phyloP scores from a whole-genome alignment of 2,113 vertebrate genomes.

The Porphyrio hochstetteri region DNA sequence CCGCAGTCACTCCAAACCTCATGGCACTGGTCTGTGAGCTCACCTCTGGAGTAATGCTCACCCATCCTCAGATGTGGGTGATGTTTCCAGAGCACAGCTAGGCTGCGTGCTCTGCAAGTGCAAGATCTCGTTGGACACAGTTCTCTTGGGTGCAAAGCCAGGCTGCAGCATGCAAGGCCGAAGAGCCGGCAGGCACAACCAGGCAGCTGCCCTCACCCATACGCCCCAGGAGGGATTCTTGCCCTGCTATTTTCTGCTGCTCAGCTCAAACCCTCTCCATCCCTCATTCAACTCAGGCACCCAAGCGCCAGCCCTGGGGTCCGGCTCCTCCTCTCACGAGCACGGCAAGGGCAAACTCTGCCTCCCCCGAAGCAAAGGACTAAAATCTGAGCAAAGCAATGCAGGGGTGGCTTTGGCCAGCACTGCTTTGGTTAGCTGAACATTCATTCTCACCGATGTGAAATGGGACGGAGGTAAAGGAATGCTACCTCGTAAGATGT shows the following conservation, averaged over 20 bases:
- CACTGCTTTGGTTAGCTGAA: not conserved
- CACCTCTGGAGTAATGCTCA: fast-evolving
- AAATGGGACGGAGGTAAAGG: not conserved
- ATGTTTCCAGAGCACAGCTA: not conserved
- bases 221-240: not conserved
- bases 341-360: not conserved
- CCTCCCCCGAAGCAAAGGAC: not conserved
- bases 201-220: not conserved
- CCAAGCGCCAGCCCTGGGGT: not conserved
- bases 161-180: not conserved
- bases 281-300: not conserved
- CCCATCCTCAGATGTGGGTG: fast-evolving
- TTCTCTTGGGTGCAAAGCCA: not conserved
- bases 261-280: not conserved
- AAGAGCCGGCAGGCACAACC: not conserved
- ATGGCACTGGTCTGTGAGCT: fast-evolving
- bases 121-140: not conserved
- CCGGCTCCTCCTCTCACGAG: not conserved
- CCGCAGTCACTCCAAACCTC: not conserved
- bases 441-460: not conserved
- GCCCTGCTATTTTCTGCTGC: fast-evolving
- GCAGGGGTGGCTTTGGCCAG: not conserved
- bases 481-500: not conserved
- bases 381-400: not conserved
- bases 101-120: not conserved